A percentile compares a stretch with the other conserved stretches of the same genome.
Evolutionary conservation across 2,888 invertebrate genomes (phyloP).

Genomic region (Alentia gelatinosa): DNA sequence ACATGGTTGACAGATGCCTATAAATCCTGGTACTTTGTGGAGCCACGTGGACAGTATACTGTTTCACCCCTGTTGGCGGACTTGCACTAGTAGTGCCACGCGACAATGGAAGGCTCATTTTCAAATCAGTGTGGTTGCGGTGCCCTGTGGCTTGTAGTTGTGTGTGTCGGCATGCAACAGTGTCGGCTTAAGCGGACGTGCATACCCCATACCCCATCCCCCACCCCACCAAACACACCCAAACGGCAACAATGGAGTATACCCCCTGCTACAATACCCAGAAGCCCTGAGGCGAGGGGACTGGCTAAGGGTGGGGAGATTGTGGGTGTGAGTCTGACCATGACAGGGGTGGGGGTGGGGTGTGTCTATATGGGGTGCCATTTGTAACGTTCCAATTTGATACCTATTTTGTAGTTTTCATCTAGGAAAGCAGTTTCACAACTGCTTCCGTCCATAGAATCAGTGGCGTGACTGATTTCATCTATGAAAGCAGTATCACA

Average conservation of each 20-base stretch:
- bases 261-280: too few species aligned
- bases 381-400: not conserved
- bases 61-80: not conserved
- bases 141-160: not conserved
- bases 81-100: not conserved
- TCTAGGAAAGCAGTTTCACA: too few species aligned
- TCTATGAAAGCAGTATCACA: too few species aligned
- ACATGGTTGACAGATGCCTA: not conserved
- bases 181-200: not conserved
- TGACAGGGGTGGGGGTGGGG: not conserved
- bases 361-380: not conserved
- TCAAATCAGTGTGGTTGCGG: not conserved
- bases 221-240: not conserved
- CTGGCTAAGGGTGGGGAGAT: not conserved
- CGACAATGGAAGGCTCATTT: not conserved
- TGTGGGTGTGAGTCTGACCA: not conserved
- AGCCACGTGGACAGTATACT: not conserved
- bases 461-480: too few species aligned
- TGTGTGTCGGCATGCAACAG: not conserved
- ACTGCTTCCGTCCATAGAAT: too few species aligned
- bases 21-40: constrained; percentile 5
- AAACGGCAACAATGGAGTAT: not conserved
- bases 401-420: not conserved
- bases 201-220: not conserved
- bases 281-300: not conserved